Evolutionary conservation across 2,113 vertebrate species (phyloP).

Genomic region (Noctilio leporinus): DNA sequence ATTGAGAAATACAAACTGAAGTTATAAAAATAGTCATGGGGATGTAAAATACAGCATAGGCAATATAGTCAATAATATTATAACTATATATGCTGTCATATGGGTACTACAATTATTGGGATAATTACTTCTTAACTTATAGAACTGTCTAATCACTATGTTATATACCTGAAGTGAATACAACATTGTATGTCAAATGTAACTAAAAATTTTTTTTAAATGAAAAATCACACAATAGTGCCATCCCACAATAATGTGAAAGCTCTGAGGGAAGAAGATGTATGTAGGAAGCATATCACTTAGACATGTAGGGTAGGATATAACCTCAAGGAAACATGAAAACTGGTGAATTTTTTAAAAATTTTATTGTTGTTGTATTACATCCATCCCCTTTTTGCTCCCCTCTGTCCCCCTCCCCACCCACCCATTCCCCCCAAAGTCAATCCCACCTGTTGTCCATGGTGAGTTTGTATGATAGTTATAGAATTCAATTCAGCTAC

Average conservation of each 20-base stretch:
- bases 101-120: not conserved
- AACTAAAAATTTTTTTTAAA: not conserved
- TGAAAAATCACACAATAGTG: not conserved
- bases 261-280: not conserved
- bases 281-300: not conserved
- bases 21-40: not conserved
- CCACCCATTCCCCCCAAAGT: no score
- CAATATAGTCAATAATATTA: not conserved
- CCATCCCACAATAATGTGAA: not conserved
- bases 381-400: no score
- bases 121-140: not conserved
- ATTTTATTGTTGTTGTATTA: no score
- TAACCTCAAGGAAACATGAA: not conserved
- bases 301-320: not conserved
- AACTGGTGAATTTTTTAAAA: not conserved
- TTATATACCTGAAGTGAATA: not conserved
- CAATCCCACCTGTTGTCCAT: no score
- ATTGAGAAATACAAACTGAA: not conserved
- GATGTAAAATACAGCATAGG: not conserved
- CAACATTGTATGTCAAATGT: not conserved
- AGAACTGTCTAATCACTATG: not conserved
- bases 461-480: no score
- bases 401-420: no score
- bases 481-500: not conserved
- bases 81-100: not conserved